Evolutionary conservation across 2,797 vertebrate species (phyloP).

Genomic region (Uromys caudimaculatus): DNA sequence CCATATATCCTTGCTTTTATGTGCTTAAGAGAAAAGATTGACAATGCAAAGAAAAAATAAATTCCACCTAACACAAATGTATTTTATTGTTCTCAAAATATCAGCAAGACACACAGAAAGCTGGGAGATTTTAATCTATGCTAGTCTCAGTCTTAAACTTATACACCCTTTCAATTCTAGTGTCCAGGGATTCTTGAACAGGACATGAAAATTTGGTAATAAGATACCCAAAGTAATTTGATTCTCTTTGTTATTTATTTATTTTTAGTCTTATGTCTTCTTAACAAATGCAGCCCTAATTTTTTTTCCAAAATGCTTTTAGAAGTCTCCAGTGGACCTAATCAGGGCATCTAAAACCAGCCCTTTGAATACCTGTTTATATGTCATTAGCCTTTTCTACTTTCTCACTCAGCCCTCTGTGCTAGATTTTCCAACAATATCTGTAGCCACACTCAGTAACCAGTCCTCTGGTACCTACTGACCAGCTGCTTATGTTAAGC

Average conservation of each 20-base stretch:
- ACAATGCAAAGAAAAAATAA: neutral
- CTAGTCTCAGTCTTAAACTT: neutral
- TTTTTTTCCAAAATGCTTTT: slow-evolving; percentile 41
- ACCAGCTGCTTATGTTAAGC: neutral
- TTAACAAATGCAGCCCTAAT: neutral
- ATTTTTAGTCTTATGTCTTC: neutral
- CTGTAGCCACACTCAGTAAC: neutral
- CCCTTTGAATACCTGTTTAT: neutral
- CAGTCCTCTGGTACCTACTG: neutral
- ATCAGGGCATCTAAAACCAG: slow-evolving; percentile 32
- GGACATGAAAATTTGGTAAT: neutral
- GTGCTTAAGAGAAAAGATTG: neutral
- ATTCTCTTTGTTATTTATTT: neutral
- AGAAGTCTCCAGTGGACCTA: neutral
- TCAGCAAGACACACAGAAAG: neutral
- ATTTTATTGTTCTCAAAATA: slow-evolving; percentile 20
- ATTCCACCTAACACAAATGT: neutral
- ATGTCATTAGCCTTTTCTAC: neutral
- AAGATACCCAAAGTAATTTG: neutral
- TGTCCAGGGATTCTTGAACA: neutral
- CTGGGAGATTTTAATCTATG: neutral
- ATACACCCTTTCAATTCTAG: neutral
- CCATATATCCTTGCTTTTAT: slow-evolving; percentile 8
- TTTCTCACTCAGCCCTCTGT: neutral
- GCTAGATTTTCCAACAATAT: neutral